These are phyloP conservation scores for Lampris incognitus DNA, from an alignment of 2,113 vertebrate species.

Conservation along the genomic window DNA sequence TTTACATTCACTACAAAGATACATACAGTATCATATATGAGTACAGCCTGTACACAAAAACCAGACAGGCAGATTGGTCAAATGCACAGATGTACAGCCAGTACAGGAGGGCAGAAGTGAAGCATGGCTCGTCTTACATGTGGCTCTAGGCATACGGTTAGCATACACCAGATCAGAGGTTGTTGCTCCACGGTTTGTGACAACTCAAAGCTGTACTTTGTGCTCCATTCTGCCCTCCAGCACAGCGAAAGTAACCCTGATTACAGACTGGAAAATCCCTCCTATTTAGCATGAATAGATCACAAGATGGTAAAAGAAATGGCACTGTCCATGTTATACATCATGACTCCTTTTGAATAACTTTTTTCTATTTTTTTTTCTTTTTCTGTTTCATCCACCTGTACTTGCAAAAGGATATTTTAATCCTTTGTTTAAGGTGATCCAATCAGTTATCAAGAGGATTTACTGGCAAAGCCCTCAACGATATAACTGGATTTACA, in stretches of 20 bases:
- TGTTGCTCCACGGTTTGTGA: constrained; percentile 19
- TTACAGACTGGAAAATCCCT: constrained; percentile 1
- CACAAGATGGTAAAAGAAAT: neutral
- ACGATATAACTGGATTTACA: neutral
- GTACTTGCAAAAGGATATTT: neutral
- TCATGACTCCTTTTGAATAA: neutral
- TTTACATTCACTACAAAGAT: constrained; percentile 1
- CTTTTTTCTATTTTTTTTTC: neutral
- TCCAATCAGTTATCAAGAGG: neutral
- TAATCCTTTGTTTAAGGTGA: neutral
- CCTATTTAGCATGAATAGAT: neutral
- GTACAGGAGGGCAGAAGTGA: neutral
- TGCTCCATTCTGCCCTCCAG: constrained; percentile 5
- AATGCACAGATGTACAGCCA: neutral
- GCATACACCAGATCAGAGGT: constrained; percentile 14
- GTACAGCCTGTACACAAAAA: neutral
- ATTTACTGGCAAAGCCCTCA: neutral
- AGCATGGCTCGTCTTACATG: constrained; percentile 29
- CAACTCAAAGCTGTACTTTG: constrained; percentile 13
- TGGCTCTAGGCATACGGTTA: constrained; percentile 16
- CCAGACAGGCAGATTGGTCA: neutral
- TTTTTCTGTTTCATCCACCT: neutral
- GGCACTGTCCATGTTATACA: neutral
- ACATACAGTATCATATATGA: neutral
- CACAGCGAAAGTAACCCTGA: neutral